A percentile compares a stretch with the other conserved stretches of the same genome.
These are phyloP conservation scores for Neolamprologus variostigma DNA, from an alignment of 2,113 vertebrate species.

Conservation along the genomic window DNA sequence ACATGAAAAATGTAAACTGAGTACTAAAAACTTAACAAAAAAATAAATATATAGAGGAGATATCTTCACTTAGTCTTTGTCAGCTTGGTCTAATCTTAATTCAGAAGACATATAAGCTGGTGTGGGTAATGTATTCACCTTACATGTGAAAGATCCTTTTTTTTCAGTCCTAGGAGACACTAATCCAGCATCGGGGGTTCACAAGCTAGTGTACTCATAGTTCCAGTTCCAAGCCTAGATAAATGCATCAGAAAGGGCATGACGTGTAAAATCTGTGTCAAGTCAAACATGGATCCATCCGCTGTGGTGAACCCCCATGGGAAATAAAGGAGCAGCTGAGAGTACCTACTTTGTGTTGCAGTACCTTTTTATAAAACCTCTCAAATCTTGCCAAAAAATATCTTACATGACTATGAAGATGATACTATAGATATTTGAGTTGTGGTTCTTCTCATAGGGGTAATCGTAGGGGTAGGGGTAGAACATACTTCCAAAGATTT, in stretches of 20 bases:
- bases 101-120: neutral
- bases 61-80: neutral
- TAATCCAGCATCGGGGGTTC: neutral
- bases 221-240: neutral
- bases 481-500: neutral
- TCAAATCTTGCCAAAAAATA: neutral
- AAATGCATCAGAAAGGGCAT: neutral
- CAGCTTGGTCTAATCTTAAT: neutral
- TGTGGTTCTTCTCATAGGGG: neutral
- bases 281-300: neutral
- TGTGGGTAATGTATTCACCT: neutral
- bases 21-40: neutral
- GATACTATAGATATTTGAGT: neutral
- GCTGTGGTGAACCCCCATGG: neutral
- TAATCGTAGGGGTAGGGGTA: neutral
- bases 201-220: neutral
- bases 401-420: neutral
- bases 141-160: neutral
- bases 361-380: neutral
- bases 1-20: neutral
- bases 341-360: neutral
- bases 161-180: neutral
- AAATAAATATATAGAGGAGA: neutral
- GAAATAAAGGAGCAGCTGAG: neutral
- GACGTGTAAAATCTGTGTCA: neutral